phyloP scores from a whole-genome alignment of 2,797 vertebrate species.

The Pangasius mekongensis region DNA sequence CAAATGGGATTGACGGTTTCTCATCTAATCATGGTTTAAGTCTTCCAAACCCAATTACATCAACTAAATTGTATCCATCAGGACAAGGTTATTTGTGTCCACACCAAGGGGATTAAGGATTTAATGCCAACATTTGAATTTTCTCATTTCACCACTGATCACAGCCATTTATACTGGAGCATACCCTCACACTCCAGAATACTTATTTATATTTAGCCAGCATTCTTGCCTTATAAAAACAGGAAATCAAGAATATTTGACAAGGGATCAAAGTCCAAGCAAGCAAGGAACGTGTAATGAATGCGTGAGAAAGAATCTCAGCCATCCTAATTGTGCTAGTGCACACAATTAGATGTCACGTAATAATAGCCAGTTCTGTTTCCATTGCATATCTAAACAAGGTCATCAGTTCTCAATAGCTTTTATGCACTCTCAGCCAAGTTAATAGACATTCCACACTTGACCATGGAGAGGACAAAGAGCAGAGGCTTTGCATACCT shows the following conservation, averaged over 20 bases:
- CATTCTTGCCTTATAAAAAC: not conserved
- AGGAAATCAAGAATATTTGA: conserved; percentile 19
- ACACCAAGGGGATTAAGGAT: not conserved
- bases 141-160: not conserved
- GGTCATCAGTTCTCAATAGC: conserved; percentile 33
- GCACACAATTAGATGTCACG: not conserved
- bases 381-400: conserved; percentile 19
- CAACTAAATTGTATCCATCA: conserved; percentile 17
- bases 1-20: not conserved
- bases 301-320: conserved; percentile 12
- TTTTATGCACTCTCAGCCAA: conserved; percentile 18
- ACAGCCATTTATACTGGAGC: conserved; percentile 10
- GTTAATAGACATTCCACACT: conserved; percentile 66
- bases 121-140: conserved; percentile 13
- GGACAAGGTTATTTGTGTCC: conserved; percentile 3
- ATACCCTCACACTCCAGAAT: not conserved
- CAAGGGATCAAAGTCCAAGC: not conserved
- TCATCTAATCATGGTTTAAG: conserved; percentile 1
- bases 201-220: conserved; percentile 12
- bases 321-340: conserved; percentile 8
- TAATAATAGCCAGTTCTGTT: conserved; percentile 23
- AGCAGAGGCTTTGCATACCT: conserved; percentile 63
- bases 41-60: not conserved
- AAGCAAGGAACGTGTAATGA: not conserved
- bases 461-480: conserved; percentile 57